Conservation (phyloP, 2,888 invertebrate genomes). For the Lamellibrachia satsuma region DNA sequence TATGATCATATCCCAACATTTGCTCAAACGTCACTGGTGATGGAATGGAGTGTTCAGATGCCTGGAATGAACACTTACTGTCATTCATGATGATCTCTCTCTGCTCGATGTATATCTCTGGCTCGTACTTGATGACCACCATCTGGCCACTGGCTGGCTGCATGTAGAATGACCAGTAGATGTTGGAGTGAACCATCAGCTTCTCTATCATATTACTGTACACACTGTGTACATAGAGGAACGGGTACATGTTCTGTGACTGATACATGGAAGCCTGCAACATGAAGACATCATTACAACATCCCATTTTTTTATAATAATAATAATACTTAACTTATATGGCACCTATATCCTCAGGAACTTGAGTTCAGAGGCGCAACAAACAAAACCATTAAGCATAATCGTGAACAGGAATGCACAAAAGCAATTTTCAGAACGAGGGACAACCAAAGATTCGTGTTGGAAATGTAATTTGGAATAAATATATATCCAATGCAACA, state of each 20-base stretch:
- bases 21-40: too few relatives aligned
- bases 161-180: conserved; percentile 60
- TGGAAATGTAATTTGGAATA: too few relatives aligned
- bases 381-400: too few relatives aligned
- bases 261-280: neutral
- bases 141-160: conserved; percentile 53
- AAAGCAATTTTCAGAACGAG: too few relatives aligned
- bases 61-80: neutral
- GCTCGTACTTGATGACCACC: conserved; percentile 56
- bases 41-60: neutral
- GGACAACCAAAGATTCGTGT: too few relatives aligned
- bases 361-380: too few relatives aligned
- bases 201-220: conserved; percentile 60
- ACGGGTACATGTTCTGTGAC: conserved; percentile 47
- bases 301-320: neutral
- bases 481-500: too few relatives aligned
- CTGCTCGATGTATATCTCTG: conserved; percentile 35
- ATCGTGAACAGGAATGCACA: too few relatives aligned
- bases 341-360: neutral
- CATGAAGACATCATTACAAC: neutral
- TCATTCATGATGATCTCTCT: neutral
- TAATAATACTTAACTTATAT: neutral
- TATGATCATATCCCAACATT: too few relatives aligned
- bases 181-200: conserved; percentile 51
- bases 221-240: conserved; percentile 58